Conservation (phyloP, 2,797 vertebrate genomes). For the Denticeps clupeoides region DNA sequence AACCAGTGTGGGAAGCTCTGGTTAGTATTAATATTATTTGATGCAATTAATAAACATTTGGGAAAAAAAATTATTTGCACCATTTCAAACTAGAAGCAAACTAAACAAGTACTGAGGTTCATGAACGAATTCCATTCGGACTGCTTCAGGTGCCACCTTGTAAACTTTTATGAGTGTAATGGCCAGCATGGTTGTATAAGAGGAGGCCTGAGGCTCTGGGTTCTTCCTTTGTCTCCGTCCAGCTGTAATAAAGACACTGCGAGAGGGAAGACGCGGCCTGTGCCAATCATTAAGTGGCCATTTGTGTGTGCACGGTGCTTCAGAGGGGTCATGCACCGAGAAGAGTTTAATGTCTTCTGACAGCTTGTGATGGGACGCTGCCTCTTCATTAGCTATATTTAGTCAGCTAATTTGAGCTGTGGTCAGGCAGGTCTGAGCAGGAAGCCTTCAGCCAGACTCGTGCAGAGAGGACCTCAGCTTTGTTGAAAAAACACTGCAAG, state of each 20-base stretch:
- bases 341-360: slow-evolving; percentile 34
- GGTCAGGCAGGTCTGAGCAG: slow-evolving; percentile 25
- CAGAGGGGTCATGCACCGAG: slow-evolving; percentile 24
- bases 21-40: too few species aligned
- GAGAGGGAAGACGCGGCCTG: slow-evolving; percentile 2
- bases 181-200: slow-evolving; percentile 2
- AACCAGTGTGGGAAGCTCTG: too few species aligned
- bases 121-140: too few species aligned
- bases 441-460: slow-evolving; percentile 29
- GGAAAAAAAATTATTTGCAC: too few species aligned
- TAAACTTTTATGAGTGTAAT: slow-evolving; percentile 5
- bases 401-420: slow-evolving; percentile 34
- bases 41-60: too few species aligned
- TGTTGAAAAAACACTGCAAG: too few species aligned
- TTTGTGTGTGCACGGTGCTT: slow-evolving; percentile 31
- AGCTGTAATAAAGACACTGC: slow-evolving; percentile 10
- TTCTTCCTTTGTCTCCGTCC: not conserved
- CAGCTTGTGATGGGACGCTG: slow-evolving; percentile 39
- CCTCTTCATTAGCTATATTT: slow-evolving; percentile 36
- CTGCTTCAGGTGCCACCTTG: not conserved
- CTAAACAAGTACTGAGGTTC: too few species aligned
- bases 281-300: slow-evolving; percentile 20
- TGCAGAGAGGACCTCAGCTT: slow-evolving; percentile 1
- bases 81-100: too few species aligned
- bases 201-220: not conserved